These are phyloP conservation scores for Bubo bubo DNA, from an alignment of 2,113 vertebrate species.

Conservation along the genomic window DNA sequence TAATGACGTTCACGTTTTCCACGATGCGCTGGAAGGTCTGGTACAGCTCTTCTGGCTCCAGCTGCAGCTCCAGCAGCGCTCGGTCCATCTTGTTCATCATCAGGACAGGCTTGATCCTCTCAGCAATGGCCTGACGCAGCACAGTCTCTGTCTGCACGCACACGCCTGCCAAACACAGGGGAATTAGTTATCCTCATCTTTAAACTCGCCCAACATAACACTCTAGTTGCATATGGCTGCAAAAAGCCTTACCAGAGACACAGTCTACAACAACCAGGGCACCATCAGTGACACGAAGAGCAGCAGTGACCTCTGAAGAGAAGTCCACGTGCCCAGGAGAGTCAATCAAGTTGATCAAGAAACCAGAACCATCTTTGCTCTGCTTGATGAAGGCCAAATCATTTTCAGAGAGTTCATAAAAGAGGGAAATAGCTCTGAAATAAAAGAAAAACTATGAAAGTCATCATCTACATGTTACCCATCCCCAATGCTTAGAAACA, in stretches of 20 bases:
- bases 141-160: constrained; percentile 97
- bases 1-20: constrained; percentile 94
- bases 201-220: rapidly evolving
- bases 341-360: constrained; percentile 96
- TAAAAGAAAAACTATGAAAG: rapidly evolving
- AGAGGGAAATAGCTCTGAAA: constrained; percentile 91
- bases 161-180: constrained; percentile 77
- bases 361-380: constrained; percentile 89
- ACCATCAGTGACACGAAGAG: constrained; percentile 94
- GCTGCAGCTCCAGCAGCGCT: constrained; percentile 92
- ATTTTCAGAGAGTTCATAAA: constrained; percentile 86
- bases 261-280: constrained; percentile 96
- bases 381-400: constrained; percentile 97
- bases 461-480: rapidly evolving
- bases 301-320: constrained; percentile 96
- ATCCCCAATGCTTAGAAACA: rapidly evolving
- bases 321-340: constrained; percentile 97
- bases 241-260: constrained; percentile 86
- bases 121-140: constrained; percentile 91
- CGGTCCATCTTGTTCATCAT: constrained; percentile 99
- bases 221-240: rapidly evolving
- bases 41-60: constrained; percentile 90
- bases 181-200: rapidly evolving
- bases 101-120: constrained; percentile 94
- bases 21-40: constrained; percentile 97